Evolutionary conservation across 2,888 invertebrate species (phyloP).

Genomic region (Cenopis cana): DNA sequence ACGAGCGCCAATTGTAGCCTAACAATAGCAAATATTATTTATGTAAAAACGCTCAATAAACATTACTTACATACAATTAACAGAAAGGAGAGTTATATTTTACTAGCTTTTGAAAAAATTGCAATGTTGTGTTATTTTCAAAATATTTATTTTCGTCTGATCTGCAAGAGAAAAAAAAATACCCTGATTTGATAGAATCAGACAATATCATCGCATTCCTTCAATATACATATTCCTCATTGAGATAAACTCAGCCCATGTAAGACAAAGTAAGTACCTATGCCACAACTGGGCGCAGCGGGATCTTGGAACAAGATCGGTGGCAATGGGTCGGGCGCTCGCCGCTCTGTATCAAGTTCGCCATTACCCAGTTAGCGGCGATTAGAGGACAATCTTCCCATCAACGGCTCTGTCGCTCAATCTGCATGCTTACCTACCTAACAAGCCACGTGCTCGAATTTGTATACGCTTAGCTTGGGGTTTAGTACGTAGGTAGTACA

Average conservation of each 20-base stretch:
- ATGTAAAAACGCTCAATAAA: background rate
- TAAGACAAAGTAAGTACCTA: background rate
- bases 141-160: too few relatives aligned
- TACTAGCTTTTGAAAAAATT: too few relatives aligned
- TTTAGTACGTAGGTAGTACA: background rate
- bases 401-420: constrained; percentile 66
- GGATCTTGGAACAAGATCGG: constrained; percentile 55
- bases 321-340: constrained; percentile 61
- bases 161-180: background rate
- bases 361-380: constrained; percentile 77
- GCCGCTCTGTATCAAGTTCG: constrained; percentile 67
- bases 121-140: too few relatives aligned
- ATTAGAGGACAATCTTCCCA: constrained; percentile 76
- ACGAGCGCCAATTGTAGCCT: too few relatives aligned
- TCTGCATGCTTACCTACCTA: constrained; percentile 65
- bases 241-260: background rate
- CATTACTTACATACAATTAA: background rate
- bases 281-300: constrained; percentile 25
- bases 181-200: background rate
- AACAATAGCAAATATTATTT: background rate
- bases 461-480: constrained; percentile 3
- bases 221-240: background rate
- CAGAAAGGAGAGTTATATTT: too few relatives aligned
- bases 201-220: background rate
- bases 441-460: constrained; percentile 55